phyloP scores from a whole-genome alignment of 2,888 invertebrate species.

The Conus canariensis region DNA sequence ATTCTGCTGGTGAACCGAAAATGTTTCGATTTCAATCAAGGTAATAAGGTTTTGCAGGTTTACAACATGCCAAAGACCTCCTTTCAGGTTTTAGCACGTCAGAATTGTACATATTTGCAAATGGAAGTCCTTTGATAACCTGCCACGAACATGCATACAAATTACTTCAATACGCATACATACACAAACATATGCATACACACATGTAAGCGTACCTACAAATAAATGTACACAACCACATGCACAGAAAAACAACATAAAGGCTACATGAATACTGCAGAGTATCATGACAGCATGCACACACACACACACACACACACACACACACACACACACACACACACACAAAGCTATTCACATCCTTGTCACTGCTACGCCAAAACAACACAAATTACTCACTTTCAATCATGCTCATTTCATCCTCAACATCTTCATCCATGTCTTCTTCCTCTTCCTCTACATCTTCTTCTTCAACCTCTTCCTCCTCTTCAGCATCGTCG shows the following conservation, averaged over 20 bases:
- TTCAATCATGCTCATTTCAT: slow-evolving; percentile 19
- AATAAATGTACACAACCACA: neutral
- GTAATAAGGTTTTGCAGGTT: no score
- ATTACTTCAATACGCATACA: neutral
- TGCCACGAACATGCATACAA: no score
- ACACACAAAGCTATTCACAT: neutral
- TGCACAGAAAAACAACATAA: neutral
- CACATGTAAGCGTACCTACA: neutral
- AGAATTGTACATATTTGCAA: no score
- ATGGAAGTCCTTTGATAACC: no score
- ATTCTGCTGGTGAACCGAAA: no score
- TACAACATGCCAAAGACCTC: no score
- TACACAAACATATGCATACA: neutral
- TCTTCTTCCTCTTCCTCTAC: neutral
- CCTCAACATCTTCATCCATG: neutral
- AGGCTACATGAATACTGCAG: neutral
- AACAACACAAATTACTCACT: slow-evolving; percentile 22
- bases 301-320: neutral
- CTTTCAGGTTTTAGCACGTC: no score
- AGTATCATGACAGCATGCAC: no score
- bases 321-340: neutral
- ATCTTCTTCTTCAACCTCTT: neutral
- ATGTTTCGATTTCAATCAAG: no score
- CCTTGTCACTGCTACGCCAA: neutral
- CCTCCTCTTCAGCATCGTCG: neutral